Conservation (phyloP, 2,113 vertebrate genomes). For the Nestor notabilis region DNA sequence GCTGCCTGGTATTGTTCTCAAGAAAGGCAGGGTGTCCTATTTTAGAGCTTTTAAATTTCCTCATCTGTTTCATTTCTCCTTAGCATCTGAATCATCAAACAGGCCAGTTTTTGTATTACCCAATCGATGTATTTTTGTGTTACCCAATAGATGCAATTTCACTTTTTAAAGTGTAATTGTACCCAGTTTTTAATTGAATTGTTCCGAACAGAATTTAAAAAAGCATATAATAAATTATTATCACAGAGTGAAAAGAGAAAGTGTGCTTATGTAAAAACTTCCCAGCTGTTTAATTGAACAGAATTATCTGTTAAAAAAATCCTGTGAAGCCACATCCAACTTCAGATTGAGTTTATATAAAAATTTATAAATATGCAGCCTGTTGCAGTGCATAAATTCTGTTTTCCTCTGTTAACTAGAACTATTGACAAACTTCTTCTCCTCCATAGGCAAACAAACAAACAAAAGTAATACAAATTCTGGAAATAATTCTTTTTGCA, state of each 20-base stretch:
- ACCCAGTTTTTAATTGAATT: not conserved
- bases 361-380: not conserved
- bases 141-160: not conserved
- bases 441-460: not conserved
- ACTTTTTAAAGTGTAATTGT: not conserved
- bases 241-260: not conserved
- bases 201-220: not conserved
- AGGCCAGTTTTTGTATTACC: not conserved
- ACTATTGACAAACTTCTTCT: not conserved
- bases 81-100: conserved; percentile 3
- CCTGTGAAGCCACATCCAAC: not conserved
- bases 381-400: not conserved
- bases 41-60: not conserved
- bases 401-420: not conserved
- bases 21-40: not conserved
- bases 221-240: not conserved
- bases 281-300: not conserved
- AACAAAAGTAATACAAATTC: not conserved
- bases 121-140: not conserved
- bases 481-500: not conserved
- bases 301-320: not conserved
- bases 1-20: not conserved
- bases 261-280: not conserved
- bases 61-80: conserved; percentile 50
- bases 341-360: not conserved